phyloP scores from a whole-genome alignment of 2,888 invertebrate genomes.

The Lasioglossum malachurum region DNA sequence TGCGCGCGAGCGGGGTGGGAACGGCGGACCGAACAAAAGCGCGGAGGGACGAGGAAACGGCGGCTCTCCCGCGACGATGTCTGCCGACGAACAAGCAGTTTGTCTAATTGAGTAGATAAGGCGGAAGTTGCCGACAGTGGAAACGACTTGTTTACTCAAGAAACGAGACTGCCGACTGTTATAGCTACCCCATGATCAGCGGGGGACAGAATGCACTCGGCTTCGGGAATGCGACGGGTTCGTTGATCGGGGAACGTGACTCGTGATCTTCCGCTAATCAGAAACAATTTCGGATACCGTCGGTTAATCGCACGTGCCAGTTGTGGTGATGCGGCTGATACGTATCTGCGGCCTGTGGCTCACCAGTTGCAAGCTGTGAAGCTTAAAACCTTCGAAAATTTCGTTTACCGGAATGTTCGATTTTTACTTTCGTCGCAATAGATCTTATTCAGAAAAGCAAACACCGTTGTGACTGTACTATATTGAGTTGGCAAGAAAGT shows the following conservation, averaged over 20 bases:
- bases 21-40: constrained; percentile 33
- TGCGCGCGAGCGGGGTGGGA: neutral
- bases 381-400: neutral
- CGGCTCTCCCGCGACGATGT: constrained; percentile 53
- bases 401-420: neutral
- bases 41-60: constrained; percentile 28
- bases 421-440: no score
- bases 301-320: neutral
- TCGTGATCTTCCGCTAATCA: constrained; percentile 1
- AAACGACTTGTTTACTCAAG: constrained; percentile 75
- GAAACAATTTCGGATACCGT: neutral
- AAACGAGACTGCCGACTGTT: constrained; percentile 56
- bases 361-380: neutral
- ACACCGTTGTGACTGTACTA: no score
- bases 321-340: neutral
- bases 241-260: constrained; percentile 14
- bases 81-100: constrained; percentile 71
- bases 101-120: constrained; percentile 78
- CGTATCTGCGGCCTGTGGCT: neutral
- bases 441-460: no score
- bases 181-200: constrained; percentile 28
- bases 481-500: no score
- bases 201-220: neutral
- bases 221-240: neutral
- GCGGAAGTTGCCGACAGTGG: constrained; percentile 64